Evolutionary conservation across 2,888 invertebrate species (phyloP).

Genomic region (Dryadula phaetusa): DNA sequence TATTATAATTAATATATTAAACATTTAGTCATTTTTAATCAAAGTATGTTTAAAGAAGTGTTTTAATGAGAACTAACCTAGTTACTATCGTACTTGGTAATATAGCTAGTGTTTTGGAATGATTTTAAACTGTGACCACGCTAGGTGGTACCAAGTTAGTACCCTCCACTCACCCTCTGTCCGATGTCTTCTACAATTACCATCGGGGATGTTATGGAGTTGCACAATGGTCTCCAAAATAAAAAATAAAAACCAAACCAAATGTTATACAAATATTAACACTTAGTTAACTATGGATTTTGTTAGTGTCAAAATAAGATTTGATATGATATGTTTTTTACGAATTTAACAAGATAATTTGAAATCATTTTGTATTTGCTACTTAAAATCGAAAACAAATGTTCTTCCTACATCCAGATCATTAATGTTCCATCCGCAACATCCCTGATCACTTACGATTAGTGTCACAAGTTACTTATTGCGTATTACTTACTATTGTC

Average conservation of each 20-base stretch:
- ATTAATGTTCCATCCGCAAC: too few relatives aligned
- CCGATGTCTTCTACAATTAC: conserved; percentile 36
- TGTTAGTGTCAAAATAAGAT: too few relatives aligned
- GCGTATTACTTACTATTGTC: conserved; percentile 60
- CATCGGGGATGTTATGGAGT: too few relatives aligned
- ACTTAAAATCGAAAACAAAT: too few relatives aligned
- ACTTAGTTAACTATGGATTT: too few relatives aligned
- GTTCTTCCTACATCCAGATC: too few relatives aligned
- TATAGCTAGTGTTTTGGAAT: conserved; percentile 39
- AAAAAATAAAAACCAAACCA: too few relatives aligned
- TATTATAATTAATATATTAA: conserved; percentile 30
- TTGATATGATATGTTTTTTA: too few relatives aligned
- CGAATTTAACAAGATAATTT: too few relatives aligned
- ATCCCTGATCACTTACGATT: conserved; percentile 30
- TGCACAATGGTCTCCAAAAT: too few relatives aligned
- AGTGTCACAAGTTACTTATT: conserved; percentile 60
- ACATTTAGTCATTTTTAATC: conserved; percentile 34
- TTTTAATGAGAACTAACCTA: conserved; percentile 36
- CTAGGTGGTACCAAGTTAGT: neutral
- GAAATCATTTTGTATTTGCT: too few relatives aligned
- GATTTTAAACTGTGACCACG: conserved; percentile 16
- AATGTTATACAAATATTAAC: too few relatives aligned
- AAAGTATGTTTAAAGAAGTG: conserved; percentile 31
- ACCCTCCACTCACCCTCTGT: conserved; percentile 19
- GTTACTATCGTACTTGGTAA: conserved; percentile 40